Base-by-base conservation (phyloP, 1,140 invertebrate species). In the Eriosoma lanigerum region DNA sequence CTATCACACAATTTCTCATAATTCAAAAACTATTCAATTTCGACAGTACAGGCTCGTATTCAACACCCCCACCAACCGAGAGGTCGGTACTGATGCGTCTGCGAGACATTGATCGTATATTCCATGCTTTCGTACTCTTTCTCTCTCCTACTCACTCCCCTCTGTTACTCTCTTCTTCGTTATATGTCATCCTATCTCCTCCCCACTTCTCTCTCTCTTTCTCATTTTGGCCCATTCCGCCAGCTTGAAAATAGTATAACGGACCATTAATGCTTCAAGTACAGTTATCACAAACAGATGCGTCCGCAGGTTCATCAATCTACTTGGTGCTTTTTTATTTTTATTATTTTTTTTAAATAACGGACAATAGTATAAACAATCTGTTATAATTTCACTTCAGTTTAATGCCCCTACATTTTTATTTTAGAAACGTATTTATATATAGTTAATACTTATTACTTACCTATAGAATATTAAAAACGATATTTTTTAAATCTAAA, bases 51-150 rank as follows among this genome's bases (percentile, higher is more conserved):
- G 68, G 13, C 24, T 26, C 21, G 66, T 48, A 48, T 13, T 38
- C 32, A 38, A 8, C 8, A 38, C 6, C 44, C 66, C 66, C 46
- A 17, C 46, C 48, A 3, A 46, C 48, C 24, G 46, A 48, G 38
- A 46, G 46, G 46, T 38, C 26, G 66, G 24, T 52, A 46, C 46
- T 52, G 17, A 46, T 52, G 68, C 68, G 46, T 52, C 68, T 29
- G 68, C 68, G 46, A 52, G 21, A 72, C 68, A 72, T 72, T 72
- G 68, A 72, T 72, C 68, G 68, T 72, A 46, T 64, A n/a, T 52
- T 52, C 48, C 68, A 15, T 3, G 29, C 17, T 32, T 32, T 38
- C 32, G 32, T 38, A 19, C 44, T 38, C 32, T 38, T 8, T 38
- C 32, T 38, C 32, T 38, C 32, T 38, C 32, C 8, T 8, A 38